Base-by-base conservation (phyloP, 92 coral and sea anemone genomes). In the Montipora capitata region DNA sequence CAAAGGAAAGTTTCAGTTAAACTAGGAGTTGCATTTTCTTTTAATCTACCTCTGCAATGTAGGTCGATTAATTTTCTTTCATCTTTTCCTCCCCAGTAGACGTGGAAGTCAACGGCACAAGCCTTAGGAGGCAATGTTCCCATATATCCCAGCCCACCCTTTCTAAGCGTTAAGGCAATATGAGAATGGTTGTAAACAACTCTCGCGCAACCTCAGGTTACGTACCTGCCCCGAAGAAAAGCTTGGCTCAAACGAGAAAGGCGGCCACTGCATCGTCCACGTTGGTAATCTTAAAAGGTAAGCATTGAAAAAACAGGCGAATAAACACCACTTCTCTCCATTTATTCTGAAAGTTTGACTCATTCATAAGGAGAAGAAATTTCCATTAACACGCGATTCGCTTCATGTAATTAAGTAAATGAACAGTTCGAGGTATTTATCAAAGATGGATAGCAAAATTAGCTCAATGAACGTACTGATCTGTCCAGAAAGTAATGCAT, bases 161-260 rank as follows among this genome's bases (percentile, higher is more conserved):
- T 66, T 80, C 75, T 48, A 48, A 41, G 16, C 49, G 74, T 48
- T 58, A 80, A 66, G 51, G 64, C 38, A 80, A 80, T 44, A 67
- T 45, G 75, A 35, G 85, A 49, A 64, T 80, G 52, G 75, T 48
- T 59, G 67, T 14, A 65, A 67, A 80, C 76, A 67, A 3, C 44
- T 43, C 62, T 75, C 74, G 66, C 85, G 85, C 85, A 80, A 66
- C 51, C 85, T 80, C 85, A 80, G 75, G 27, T 42, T 43, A 16
- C 20, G 67, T 12, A 38, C 45, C 75, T 44, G 20, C 85, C 76
- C 85, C 75, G 35, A 61, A 66, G 65, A 41, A 62, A 35, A 45
- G 12, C 62, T 49, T 66, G 65, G 48, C 76, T 74, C 75, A 80
- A 49, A 9, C 61, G 67, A 11, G 18, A 70, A 12, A 70, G 9